Evolutionary conservation across 2,888 invertebrate species (phyloP), one percentile per base, ranked within the genome.

Genomic region (Cephus runcator): DNA sequence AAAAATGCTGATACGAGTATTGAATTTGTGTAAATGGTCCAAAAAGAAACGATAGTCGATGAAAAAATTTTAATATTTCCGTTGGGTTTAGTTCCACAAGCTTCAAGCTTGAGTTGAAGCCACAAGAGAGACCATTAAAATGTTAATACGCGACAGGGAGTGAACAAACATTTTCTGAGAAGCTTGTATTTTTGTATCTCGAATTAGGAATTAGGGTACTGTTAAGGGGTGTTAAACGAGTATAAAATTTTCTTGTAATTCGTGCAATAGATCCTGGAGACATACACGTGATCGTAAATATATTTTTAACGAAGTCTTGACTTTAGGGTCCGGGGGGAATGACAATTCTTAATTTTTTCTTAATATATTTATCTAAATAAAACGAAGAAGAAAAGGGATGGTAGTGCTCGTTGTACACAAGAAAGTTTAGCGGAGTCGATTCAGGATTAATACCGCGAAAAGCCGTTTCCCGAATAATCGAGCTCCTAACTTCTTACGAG

Each of bases 381-480:
- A 71, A 15, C 71, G 71, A 31, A 9, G 4, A 11, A 30, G 11
- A 71, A 71, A 71, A 71, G n/a, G 31, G 31, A 11, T 3, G 71
- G 71, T 6, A 31, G 30, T 33, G 6, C 31, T 23, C 12, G 31
- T 6, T 31, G 71, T 31, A 71, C 12, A 34, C 12, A 34, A 34
- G 12, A 23, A 36, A 74, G 12, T 34, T 74, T 74, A 35, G 74
- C 35, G 23, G 56, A 74, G 23, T 34, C 74, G 76, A 76, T 69
- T 69, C 69, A 56, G 80, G 80, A 82, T 83, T 83, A 82, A 83
- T 83, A 82, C 81, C 79, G 82, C 79, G 78, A 82, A 83, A 84
- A 83, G 81, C 77, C 79, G 76, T 82, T 76, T 78, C 79, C 80
- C 81, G 82, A 84, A 84, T 84, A 82, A 83, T 84, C 84, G 83